These are phyloP conservation scores for Cremastinae sp. DNA, from an alignment of 2,888 invertebrate genomes.

Conservation along the genomic window DNA sequence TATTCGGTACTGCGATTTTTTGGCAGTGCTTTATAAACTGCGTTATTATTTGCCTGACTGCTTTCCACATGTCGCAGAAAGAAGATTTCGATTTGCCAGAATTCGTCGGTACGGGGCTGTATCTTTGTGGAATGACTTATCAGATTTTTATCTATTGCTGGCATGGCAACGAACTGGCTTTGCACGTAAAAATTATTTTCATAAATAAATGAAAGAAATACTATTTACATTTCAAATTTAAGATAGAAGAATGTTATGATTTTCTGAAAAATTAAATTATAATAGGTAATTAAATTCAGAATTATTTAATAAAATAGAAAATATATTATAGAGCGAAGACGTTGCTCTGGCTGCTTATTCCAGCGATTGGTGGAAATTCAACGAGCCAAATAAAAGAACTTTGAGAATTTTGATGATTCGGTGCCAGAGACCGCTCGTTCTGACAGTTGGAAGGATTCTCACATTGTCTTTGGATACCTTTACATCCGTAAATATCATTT, in stretches of 20 bases:
- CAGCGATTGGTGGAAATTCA: constrained; percentile 70
- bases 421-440: constrained; percentile 64
- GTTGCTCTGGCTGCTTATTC: constrained; percentile 66
- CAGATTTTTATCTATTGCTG: constrained; percentile 74
- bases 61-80: constrained; percentile 71
- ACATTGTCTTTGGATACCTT: constrained; percentile 70
- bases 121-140: constrained; percentile 70
- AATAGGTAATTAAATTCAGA: too few species aligned
- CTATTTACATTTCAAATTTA: too few species aligned
- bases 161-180: constrained; percentile 71
- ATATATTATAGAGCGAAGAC: constrained; percentile 65
- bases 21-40: constrained; percentile 70
- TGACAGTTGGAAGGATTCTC: constrained; percentile 69
- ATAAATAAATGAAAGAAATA: too few species aligned
- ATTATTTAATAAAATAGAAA: constrained; percentile 2
- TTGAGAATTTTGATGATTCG: constrained; percentile 68
- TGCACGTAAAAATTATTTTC: constrained; percentile 67
- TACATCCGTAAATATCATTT: constrained; percentile 70
- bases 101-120: constrained; percentile 67
- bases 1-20: constrained; percentile 68
- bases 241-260: too few species aligned
- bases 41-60: constrained; percentile 69
- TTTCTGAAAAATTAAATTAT: too few species aligned
- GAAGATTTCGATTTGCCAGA: constrained; percentile 66
- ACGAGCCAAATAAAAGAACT: constrained; percentile 65